Conservation (phyloP, 2,113 vertebrate genomes). For the Rhineura floridana region DNA sequence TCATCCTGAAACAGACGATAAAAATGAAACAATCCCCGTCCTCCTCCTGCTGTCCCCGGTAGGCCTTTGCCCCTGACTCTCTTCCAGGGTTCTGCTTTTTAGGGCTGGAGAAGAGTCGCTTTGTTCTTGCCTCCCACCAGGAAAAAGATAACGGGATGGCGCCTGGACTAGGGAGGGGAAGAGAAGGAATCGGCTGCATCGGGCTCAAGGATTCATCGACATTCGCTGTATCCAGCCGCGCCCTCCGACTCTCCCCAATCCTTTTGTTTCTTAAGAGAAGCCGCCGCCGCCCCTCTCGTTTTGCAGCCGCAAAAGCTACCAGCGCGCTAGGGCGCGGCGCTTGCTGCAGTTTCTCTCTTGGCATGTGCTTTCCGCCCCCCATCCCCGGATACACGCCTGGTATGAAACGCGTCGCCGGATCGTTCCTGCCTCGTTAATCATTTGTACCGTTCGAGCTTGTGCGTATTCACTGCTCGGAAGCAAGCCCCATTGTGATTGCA, state of each 20-base stretch:
- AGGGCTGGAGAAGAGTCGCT: background rate
- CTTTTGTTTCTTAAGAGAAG: slow-evolving; percentile 5
- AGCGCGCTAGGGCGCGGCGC: background rate
- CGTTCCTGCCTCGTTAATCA: background rate
- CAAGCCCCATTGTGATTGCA: background rate
- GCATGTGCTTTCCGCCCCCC: background rate
- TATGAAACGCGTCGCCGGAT: background rate
- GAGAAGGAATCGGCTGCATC: background rate
- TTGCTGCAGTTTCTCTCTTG: background rate
- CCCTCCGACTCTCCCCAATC: background rate
- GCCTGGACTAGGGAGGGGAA: too few species aligned
- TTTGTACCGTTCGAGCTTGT: background rate
- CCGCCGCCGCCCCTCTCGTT: background rate
- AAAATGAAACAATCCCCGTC: too few species aligned
- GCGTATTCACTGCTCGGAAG: background rate
- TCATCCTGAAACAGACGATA: background rate
- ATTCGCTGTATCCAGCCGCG: background rate
- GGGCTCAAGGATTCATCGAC: background rate
- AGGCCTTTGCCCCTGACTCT: too few species aligned
- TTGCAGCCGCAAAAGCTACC: background rate
- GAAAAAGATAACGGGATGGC: too few species aligned
- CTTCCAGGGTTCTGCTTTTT: background rate
- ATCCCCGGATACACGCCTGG: background rate
- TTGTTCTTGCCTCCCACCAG: background rate
- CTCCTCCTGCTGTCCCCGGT: background rate